Conservation (phyloP, 53 echinoderm and acorn worm species). For the Mesocentrotus franciscanus region DNA sequence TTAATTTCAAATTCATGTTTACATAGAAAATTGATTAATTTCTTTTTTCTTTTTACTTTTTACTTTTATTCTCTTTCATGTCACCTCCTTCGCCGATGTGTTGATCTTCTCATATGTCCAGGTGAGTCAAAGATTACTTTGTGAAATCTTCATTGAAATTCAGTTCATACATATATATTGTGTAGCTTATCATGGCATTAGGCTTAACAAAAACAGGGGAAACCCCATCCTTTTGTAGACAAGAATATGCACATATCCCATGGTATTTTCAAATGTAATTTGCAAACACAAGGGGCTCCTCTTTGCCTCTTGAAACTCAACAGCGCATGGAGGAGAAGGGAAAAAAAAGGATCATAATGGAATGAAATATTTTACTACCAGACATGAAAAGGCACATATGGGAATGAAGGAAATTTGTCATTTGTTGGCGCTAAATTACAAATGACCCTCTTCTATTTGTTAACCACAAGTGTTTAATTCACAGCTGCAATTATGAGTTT, state of each 20-base stretch:
- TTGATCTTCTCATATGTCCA: not conserved
- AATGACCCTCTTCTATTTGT: not conserved
- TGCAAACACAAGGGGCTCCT: conserved; percentile 31
- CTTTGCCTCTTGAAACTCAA: conserved; percentile 20
- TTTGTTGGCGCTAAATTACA: not conserved
- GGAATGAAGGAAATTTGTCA: not conserved
- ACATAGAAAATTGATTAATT: not conserved
- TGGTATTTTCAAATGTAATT: conserved; percentile 1
- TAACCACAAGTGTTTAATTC: not conserved
- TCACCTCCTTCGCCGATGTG: not conserved
- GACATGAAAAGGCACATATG: not conserved
- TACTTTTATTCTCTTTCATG: conserved; percentile 19
- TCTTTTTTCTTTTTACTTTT: not conserved
- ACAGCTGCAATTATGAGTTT: not conserved
- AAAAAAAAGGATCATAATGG: not conserved
- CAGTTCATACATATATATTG: not conserved
- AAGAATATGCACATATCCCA: not conserved
- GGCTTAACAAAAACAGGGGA: not conserved
- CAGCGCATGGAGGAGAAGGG: not conserved
- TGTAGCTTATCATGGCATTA: not conserved
- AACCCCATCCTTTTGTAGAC: not conserved
- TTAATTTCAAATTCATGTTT: too few relatives aligned
- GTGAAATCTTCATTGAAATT: not conserved
- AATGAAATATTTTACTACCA: not conserved
- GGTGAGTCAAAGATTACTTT: conserved; percentile 9